Evolutionary conservation across 1,140 invertebrate species (phyloP).

Genomic region (Melipona quadrifasciata): DNA sequence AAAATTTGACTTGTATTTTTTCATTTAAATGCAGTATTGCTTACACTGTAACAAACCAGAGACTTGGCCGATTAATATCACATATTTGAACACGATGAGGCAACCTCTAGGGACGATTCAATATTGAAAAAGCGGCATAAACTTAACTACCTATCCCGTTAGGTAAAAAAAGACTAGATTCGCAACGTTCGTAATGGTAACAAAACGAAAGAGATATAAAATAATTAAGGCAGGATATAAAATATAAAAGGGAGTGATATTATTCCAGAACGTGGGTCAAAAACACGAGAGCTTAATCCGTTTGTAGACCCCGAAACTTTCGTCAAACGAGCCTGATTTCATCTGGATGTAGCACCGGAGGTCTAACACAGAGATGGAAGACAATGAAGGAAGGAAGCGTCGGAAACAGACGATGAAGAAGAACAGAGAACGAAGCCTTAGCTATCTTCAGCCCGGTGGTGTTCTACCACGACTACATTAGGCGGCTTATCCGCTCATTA

Average conservation of each 20-base stretch:
- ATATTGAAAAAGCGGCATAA: slow-evolving; percentile 48
- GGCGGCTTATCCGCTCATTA: slow-evolving; percentile 72
- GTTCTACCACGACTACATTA: slow-evolving; percentile 69
- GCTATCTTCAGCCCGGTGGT: slow-evolving; percentile 56
- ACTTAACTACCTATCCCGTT: slow-evolving; percentile 43
- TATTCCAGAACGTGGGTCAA: background rate
- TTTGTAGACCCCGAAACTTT: slow-evolving; percentile 18
- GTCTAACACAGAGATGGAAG: slow-evolving; percentile 2
- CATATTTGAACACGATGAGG: slow-evolving; percentile 48
- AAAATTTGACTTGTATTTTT: too few species aligned
- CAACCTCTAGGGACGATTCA: slow-evolving; percentile 35
- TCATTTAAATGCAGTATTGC: too few species aligned
- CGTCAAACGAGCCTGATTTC: slow-evolving; percentile 42
- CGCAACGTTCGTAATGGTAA: background rate
- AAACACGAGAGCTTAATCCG: background rate
- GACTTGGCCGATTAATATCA: slow-evolving; percentile 27
- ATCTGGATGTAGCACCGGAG: slow-evolving; percentile 44
- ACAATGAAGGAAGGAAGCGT: slow-evolving; percentile 30
- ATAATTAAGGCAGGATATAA: background rate
- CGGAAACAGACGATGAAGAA: slow-evolving; percentile 20
- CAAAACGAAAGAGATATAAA: background rate
- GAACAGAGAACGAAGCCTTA: slow-evolving; percentile 36
- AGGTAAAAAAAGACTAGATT: slow-evolving; percentile 57
- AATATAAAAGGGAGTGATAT: background rate
- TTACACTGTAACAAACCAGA: background rate